These are phyloP conservation scores for Sitobion miscanthi DNA, from an alignment of 1,140 invertebrate species.

Conservation along the genomic window DNA sequence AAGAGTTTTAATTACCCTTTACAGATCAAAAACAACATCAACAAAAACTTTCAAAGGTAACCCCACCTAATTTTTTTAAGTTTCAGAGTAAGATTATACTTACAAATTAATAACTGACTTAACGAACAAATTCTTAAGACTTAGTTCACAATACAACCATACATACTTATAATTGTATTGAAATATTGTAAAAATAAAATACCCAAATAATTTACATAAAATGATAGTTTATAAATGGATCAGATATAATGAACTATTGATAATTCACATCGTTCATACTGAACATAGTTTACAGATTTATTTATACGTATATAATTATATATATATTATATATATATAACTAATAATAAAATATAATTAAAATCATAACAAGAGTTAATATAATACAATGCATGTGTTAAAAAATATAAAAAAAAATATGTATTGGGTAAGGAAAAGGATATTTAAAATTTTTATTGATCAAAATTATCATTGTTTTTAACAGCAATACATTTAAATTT, in stretches of 20 bases:
- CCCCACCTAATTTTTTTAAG: conserved; percentile 45
- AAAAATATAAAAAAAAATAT: not conserved
- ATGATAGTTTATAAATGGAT: not conserved
- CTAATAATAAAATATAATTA: not conserved
- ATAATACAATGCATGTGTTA: not conserved
- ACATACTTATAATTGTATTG: not conserved
- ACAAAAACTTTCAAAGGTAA: conserved; percentile 52
- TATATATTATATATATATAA: not conserved
- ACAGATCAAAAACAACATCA: conserved; percentile 53
- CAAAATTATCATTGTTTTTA: not conserved
- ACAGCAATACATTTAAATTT: not conserved
- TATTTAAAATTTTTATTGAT: conserved; percentile 8
- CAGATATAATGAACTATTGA: not conserved
- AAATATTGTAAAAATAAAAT: not conserved
- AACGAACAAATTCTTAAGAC: not conserved
- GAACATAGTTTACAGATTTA: not conserved
- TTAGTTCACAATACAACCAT: not conserved
- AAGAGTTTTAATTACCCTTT: conserved; percentile 52
- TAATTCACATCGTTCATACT: not conserved
- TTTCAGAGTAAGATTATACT: conserved; percentile 9
- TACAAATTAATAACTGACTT: conserved; percentile 17
- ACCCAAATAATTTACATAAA: not conserved
- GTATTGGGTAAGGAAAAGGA: not conserved
- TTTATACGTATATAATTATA: not conserved
- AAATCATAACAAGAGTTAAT: not conserved